Evolutionary conservation across 1,140 invertebrate species (phyloP), one percentile per base, ranked within the genome.

Genomic region (Lepidostoma basale): DNA sequence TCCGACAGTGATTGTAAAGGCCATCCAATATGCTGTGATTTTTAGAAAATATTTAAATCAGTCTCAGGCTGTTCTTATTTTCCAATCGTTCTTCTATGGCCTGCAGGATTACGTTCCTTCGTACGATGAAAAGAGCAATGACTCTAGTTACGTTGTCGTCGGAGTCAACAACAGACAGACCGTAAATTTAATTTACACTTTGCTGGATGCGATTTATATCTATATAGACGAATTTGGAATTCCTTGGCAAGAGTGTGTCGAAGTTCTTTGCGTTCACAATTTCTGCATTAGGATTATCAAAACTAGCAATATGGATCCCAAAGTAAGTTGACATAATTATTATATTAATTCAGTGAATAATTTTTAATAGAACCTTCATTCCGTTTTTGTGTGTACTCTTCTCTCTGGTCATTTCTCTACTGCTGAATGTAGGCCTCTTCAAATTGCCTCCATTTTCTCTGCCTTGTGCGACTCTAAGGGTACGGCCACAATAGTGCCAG

Each of bases 211-310:
- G 1, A 75, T 92, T 9, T 79, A 87, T 5, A 80, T 81, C 0
- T 77, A 91, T 18, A 88, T 91, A 0, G 85, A 89, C 56, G 86
- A 88, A 25, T 90, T 88, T 40, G 86, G 89, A 67, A 85, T 92
- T 2, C 88, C 88, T 5, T 92, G 90, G 90, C 85, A 86, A 47
- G 90, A 92, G 72, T 88, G 86, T 72, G 79, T 90, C 5, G 88
- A 90, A 81, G 87, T 88, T 1, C 81, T 89, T 36, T 89, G 87
- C 68, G 75, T 88, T 22, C 79, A 86, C 49, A 81, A 78, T 3
- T 77, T 86, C 40, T 83, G 83, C 0, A 81, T 81, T 59, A 81
- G 81, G 70, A 84, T 88, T 62, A 76, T 87, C 25, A 84, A 85
- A 72, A 82, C 85, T 66, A 73, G 81, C 2, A 84, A 83, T 70